Percentiles rank a stretch among this genome's conserved stretches.
Evolutionary conservation across 2,113 vertebrate genomes (phyloP).

Genomic region (zebrafish (Danio rerio)): DNA sequence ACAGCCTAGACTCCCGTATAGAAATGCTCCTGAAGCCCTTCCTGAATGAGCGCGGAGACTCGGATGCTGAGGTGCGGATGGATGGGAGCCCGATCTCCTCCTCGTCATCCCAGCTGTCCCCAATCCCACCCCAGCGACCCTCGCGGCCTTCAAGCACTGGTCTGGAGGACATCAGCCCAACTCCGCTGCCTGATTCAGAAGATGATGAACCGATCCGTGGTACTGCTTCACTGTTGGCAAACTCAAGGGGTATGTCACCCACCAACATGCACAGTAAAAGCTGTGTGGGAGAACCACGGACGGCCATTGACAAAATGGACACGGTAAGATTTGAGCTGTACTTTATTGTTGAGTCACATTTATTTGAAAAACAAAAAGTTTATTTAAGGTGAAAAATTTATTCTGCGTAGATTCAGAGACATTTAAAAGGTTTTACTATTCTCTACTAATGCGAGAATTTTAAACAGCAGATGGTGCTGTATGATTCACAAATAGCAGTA

Average conservation of each 20-base stretch:
- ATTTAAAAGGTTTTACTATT: too few relatives aligned
- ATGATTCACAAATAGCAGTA: too few relatives aligned
- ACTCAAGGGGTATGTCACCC: conserved; percentile 71
- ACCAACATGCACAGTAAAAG: conserved; percentile 74
- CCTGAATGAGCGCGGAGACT: conserved; percentile 87
- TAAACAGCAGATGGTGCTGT: too few relatives aligned
- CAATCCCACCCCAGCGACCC: conserved; percentile 80
- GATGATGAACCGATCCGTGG: conserved; percentile 83
- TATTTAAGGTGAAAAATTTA: too few relatives aligned
- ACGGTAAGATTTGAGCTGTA: conserved; percentile 77
- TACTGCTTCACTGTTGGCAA: conserved; percentile 75
- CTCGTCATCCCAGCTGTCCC: conserved; percentile 95
- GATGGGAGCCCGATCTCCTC: conserved; percentile 97
- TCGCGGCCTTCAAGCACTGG: conserved; percentile 90
- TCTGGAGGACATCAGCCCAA: conserved; percentile 96
- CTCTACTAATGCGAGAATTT: too few relatives aligned
- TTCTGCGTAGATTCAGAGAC: too few relatives aligned
- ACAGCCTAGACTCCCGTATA: conserved; percentile 96
- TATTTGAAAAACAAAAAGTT: neutral
- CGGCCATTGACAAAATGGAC: conserved; percentile 89
- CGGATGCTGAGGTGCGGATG: conserved; percentile 91
- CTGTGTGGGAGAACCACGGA: conserved; percentile 74
- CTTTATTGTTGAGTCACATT: neutral
- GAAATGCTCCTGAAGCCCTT: conserved; percentile 99
- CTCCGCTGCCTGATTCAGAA: conserved; percentile 92